Conservation (phyloP, 2,888 invertebrate species). For the Diabrotica balteata region DNA sequence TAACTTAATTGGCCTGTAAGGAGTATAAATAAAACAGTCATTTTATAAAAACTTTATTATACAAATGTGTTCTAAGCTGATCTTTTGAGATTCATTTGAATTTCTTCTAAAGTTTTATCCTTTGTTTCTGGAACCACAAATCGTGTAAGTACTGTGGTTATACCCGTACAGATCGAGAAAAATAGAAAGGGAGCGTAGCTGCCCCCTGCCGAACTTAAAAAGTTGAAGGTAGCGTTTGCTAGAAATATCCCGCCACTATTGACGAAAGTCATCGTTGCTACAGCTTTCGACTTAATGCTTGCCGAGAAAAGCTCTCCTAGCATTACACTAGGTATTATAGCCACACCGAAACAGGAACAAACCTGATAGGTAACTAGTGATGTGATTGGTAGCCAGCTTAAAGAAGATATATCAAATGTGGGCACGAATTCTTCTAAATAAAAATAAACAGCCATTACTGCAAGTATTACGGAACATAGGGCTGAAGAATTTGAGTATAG, state of each 20-base stretch:
- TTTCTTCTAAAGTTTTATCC: constrained; percentile 55
- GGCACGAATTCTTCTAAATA: constrained; percentile 39
- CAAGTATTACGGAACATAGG: constrained; percentile 36
- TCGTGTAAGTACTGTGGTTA: constrained; percentile 45
- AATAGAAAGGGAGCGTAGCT: constrained; percentile 50
- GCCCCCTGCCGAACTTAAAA: constrained; percentile 46
- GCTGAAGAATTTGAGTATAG: constrained; percentile 43
- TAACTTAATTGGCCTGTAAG: too few relatives aligned
- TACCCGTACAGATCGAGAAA: constrained; percentile 45
- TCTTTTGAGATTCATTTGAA: constrained; percentile 45
- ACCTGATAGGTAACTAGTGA: constrained; percentile 48
- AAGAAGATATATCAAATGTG: constrained; percentile 37
- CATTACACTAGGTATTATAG: constrained; percentile 49
- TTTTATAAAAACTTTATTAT: too few relatives aligned
- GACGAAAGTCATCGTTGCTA: constrained; percentile 45
- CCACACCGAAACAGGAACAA: constrained; percentile 46
- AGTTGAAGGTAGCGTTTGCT: constrained; percentile 49
- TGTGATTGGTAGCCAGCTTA: constrained; percentile 50
- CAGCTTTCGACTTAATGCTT: constrained; percentile 51
- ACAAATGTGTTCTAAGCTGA: too few relatives aligned
- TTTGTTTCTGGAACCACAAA: constrained; percentile 54
- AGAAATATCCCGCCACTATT: constrained; percentile 42
- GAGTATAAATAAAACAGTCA: too few relatives aligned
- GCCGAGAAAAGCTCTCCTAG: constrained; percentile 50
- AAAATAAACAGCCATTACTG: constrained; percentile 41